phyloP scores from a whole-genome alignment of 2,113 vertebrate genomes.

The Entelurus aequoreus region DNA sequence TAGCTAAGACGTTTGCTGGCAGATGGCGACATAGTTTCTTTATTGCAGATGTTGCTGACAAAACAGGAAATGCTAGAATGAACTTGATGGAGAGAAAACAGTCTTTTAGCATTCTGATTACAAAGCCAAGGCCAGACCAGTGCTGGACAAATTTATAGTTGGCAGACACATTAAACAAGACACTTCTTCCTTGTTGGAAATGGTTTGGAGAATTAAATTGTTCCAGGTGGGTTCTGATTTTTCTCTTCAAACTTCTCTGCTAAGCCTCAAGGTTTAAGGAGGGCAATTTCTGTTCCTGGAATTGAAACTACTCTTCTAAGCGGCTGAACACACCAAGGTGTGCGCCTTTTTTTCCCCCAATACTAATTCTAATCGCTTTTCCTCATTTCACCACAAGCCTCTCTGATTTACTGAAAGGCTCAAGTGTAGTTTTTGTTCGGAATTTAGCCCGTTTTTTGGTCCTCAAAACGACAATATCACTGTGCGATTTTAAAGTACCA shows the following conservation, averaged over 20 bases:
- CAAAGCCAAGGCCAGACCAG: conserved; percentile 3
- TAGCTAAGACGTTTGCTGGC: conserved; percentile 21
- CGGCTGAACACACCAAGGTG: conserved; percentile 32
- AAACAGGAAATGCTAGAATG: conserved; percentile 12
- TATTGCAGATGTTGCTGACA: conserved; percentile 17
- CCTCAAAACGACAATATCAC: too few species aligned
- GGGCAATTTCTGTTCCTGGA: conserved; percentile 39
- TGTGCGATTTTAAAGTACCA: too few species aligned
- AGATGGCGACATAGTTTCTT: conserved; percentile 9
- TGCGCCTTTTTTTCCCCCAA: conserved; percentile 40
- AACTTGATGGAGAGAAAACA: conserved; percentile 9
- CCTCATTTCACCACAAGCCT: conserved; percentile 36
- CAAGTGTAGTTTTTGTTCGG: too few species aligned
- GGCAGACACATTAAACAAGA: conserved; percentile 14
- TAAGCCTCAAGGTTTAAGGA: conserved; percentile 51
- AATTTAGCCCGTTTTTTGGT: too few species aligned
- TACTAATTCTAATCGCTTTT: conserved; percentile 38
- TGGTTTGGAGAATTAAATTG: conserved; percentile 48
- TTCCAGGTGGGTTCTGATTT: conserved; percentile 52
- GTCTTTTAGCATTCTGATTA: conserved; percentile 15
- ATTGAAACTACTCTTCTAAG: conserved; percentile 49
- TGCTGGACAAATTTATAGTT: conserved; percentile 18
- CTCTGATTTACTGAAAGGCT: conserved; percentile 34
- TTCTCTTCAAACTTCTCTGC: conserved; percentile 47
- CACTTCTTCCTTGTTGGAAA: conserved; percentile 35